These are phyloP conservation scores for Zaprionus nigranus DNA, from an alignment of 1,140 invertebrate species.

Conservation along the genomic window DNA sequence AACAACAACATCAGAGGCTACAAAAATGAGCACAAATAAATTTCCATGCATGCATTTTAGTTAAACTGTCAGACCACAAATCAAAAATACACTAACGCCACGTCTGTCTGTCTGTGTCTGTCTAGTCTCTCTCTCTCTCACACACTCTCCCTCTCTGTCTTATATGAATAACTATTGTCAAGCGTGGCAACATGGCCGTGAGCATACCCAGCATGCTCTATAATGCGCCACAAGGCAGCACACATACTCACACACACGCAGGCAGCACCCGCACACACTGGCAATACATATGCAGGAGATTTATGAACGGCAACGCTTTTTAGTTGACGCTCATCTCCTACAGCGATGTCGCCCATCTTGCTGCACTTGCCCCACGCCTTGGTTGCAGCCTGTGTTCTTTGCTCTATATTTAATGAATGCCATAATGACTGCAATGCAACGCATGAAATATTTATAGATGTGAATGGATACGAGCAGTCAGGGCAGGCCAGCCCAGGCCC, in stretches of 20 bases:
- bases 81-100: conserved; percentile 80
- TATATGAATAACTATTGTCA: conserved; percentile 78
- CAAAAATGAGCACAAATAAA: conserved; percentile 83
- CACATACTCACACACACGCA: neutral
- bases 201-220: conserved; percentile 25
- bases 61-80: conserved; percentile 83
- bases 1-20: conserved; percentile 30
- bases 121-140: conserved; percentile 23
- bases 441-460: conserved; percentile 80
- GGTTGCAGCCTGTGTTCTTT: conserved; percentile 28
- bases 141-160: conserved; percentile 6
- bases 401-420: conserved; percentile 80
- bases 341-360: conserved; percentile 37
- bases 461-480: conserved; percentile 45
- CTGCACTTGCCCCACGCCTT: neutral
- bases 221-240: conserved; percentile 19
- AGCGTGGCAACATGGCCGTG: conserved; percentile 47
- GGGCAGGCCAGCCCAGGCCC: neutral
- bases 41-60: conserved; percentile 81
- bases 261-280: neutral
- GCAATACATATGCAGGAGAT: conserved; percentile 47
- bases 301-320: conserved; percentile 72
- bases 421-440: conserved; percentile 82
- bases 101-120: conserved; percentile 10
- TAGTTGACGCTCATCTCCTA: conserved; percentile 61